Base-by-base conservation (phyloP, 53 echinoderm and acorn worm species). In the Astropecten irregularis region DNA sequence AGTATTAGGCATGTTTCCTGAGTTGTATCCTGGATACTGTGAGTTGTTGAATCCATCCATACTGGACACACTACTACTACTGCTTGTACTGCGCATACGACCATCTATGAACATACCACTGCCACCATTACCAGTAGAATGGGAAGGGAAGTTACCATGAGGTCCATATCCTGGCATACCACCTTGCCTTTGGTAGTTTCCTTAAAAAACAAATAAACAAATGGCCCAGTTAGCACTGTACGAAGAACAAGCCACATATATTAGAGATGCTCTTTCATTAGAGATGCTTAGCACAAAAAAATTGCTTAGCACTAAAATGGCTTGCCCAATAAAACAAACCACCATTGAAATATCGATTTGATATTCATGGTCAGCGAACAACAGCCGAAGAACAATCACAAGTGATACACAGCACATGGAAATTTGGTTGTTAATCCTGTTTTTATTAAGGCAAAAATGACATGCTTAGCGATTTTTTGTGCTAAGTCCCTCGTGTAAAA, bases 11-110 rank as follows among this genome's bases (percentile, higher is more conserved):
- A 84, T 40, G 49, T 68, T 95, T 83, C 89, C 90, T 66, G 96
- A 93, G 93, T 96, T 96, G 91, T 89, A 91, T 64, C 83, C 89
- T 79, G 77, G 62, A 36, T 87, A 87, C 49, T 93, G 96, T 48
- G 96, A 95, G 93, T 95, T 95, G 88, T 83, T 69, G 53, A 87
- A 92, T 65, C 73, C 82, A 35, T 94, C 91, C 47, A 83, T 62
- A 69, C 89, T 89, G 20, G 88, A 79, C 40, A 74, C 84, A 68
- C 68, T 71, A 63, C 89, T 50, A 62, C 84, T 65, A 31, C 84
- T 56, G 26, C 82, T 90, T 44, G 34, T 77, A 61, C 69, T 79
- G 39, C 88, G 88, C 71, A 88, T 79, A 42, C 91, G 77, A 37
- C 83, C 82, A 32, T 91, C 91, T n/a, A 59, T 76, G 35, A 37